Evolutionary conservation across 2,113 vertebrate genomes (phyloP), one percentile per base, ranked within the genome.

Genomic region (Chloropsis hardwickii): DNA sequence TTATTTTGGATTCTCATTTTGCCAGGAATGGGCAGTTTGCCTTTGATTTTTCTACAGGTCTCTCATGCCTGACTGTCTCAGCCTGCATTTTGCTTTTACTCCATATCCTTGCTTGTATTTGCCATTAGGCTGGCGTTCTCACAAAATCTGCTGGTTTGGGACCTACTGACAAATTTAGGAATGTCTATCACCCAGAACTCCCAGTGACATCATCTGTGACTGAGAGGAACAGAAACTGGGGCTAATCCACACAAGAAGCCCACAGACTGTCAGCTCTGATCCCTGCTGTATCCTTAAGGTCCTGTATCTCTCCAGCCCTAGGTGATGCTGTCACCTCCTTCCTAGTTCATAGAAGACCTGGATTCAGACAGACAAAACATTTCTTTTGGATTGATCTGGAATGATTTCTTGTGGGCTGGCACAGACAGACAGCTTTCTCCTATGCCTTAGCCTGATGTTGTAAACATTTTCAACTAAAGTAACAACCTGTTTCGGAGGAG

Each of bases 211-310:
- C 31, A 72, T 7, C 14, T 72, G 23, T 37, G 61, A 72, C 39
- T 40, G 51, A 71, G 19, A 19, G 22, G 31, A 84, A 53, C 24
- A 51, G 56, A 83, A 90, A 64, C 0, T 33, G 20, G 18, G 12
- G 14, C 15, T 71, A 70, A 61, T 40, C 24, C 33, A 27, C 24
- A 19, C 10, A 86, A 54, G 19, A 56, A 79, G 1, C 1, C 39
- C 23, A 25, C 12, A 44, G 47, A 51, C 22, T 42, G n/a, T 28
- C 2, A 4, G 10, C 19, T 56, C 37, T 2, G 0, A 54, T 42
- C 9, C 13, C 31, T 2, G 0, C 57, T 17, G 8, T 1, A 9
- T 35, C 12, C 22, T 73, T 50, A 23, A 6, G 3, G 14, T 31
- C 10, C 27, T 35, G 12, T 29, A 25, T 27, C n/a, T 86, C 37